phyloP scores from a whole-genome alignment of 2,113 vertebrate genomes.

The Cyanoliseus patagonus region DNA sequence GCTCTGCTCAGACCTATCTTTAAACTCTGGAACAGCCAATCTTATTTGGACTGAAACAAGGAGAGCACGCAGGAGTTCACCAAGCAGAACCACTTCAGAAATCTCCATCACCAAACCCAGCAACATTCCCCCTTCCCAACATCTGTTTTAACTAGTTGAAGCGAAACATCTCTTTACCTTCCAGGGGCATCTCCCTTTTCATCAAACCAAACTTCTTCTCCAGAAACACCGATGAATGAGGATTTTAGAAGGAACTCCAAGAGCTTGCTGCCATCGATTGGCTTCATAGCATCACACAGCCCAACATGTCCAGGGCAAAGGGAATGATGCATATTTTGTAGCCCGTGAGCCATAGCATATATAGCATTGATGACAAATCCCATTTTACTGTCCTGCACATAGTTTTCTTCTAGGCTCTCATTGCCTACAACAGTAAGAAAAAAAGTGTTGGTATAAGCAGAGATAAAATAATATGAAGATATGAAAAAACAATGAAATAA shows the following conservation, averaged over 20 bases:
- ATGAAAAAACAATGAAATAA: neutral
- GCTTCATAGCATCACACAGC: slow-evolving; percentile 95
- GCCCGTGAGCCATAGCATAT: slow-evolving; percentile 96
- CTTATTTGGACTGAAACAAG: neutral
- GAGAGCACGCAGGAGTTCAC: neutral
- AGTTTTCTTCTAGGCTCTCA: slow-evolving; percentile 94
- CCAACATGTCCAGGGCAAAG: slow-evolving; percentile 87
- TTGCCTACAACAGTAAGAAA: slow-evolving; percentile 78
- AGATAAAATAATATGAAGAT: neutral
- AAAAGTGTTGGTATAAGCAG: neutral
- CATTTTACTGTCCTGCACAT: slow-evolving; percentile 99
- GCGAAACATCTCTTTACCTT: slow-evolving; percentile 77
- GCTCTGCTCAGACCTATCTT: neutral
- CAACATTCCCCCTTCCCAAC: neutral
- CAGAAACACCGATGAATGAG: slow-evolving; percentile 91
- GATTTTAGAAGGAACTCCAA: slow-evolving; percentile 94
- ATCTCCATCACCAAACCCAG: neutral
- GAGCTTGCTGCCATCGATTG: slow-evolving; percentile 94
- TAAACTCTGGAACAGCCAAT: neutral
- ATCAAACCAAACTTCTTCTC: slow-evolving; percentile 97
- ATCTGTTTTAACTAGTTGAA: neutral
- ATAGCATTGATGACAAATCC: slow-evolving; percentile 99
- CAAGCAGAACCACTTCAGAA: neutral
- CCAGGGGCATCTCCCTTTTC: slow-evolving; percentile 96
- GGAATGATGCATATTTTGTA: slow-evolving; percentile 92